Evolutionary conservation across 2,888 invertebrate genomes (phyloP).

Genomic region (Seladonia tumulorum): DNA sequence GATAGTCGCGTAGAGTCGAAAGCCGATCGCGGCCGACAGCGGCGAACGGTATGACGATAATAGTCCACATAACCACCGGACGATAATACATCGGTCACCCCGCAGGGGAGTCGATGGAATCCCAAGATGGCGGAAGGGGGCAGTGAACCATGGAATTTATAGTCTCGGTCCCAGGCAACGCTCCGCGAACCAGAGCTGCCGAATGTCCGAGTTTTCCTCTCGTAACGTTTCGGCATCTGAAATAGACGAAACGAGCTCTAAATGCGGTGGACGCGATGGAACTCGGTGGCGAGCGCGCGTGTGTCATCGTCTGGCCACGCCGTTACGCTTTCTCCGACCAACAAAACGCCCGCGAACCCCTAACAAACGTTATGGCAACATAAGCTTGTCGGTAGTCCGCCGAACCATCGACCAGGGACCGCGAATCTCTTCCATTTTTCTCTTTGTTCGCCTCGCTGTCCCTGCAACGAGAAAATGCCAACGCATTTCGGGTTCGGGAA

Average conservation of each 20-base stretch:
- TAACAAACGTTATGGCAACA: conserved; percentile 18
- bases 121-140: conserved; percentile 41
- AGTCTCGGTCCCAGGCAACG: conserved; percentile 21
- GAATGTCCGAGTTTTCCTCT: conserved; percentile 45
- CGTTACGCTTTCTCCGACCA: conserved; percentile 43
- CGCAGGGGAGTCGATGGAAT: conserved; percentile 29
- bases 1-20: neutral
- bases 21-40: neutral
- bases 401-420: neutral
- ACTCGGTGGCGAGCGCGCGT: conserved; percentile 35
- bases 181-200: neutral
- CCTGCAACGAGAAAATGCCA: no score
- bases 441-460: neutral
- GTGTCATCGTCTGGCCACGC: conserved; percentile 79
- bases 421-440: neutral
- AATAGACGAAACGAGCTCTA: conserved; percentile 75
- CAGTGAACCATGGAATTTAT: conserved; percentile 56
- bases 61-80: conserved; percentile 23
- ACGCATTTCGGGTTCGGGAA: no score
- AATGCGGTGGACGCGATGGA: conserved; percentile 65
- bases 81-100: conserved; percentile 17
- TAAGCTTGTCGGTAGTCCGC: neutral
- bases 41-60: conserved; percentile 15
- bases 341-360: conserved; percentile 35
- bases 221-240: conserved; percentile 61